Base-by-base conservation (phyloP, 1,140 invertebrate genomes). In the Drosophila pandora region DNA sequence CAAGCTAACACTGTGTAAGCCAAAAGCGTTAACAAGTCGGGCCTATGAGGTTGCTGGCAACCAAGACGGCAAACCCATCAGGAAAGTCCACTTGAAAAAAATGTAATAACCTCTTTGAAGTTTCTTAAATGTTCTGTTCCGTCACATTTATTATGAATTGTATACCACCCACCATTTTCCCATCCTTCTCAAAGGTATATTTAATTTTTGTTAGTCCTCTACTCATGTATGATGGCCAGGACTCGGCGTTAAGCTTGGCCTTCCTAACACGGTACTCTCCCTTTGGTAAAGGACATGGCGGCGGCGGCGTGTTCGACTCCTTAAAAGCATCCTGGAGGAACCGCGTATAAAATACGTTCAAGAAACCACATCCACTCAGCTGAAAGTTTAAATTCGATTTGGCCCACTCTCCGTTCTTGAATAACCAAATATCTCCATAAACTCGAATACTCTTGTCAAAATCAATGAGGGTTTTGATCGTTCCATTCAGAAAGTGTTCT, bases 11-110 rank as follows among this genome's bases (percentile, higher is more conserved):
- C 79, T 82, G 79, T 83, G 64, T 70, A 82, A 75, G 63, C 79
- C 78, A 87, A 87, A 81, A 63, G 82, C 82, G 82, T 87, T 85
- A 85, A 85, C 82, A 85, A 85, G 82, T 87, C 59, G 70, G 61
- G 64, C 37, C 82, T 61, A 73, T 81, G 79, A 78, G 62, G 79
- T 73, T 79, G 61, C 59, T 60, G 59, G 25, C 25, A 28, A 28
- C 25, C 49, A 72, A 32, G 56, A 74, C 72, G 30, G 76, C 63
- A 68, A 79, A 69, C 58, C 62, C 57, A 72, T 61, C 58, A 49
- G 62, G 47, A 57, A 59, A 75, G 21, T 13, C n/a, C 53, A 60
- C 57, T 6, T 13, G 22, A 25, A 48, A 17, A 59, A 59, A 59
- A 34, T 23, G 2, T 47, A 3, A 21, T 0, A 22, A 9, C 12